Conservation (phyloP, 2,113 vertebrate genomes). For the Saimiri boliviensis region DNA sequence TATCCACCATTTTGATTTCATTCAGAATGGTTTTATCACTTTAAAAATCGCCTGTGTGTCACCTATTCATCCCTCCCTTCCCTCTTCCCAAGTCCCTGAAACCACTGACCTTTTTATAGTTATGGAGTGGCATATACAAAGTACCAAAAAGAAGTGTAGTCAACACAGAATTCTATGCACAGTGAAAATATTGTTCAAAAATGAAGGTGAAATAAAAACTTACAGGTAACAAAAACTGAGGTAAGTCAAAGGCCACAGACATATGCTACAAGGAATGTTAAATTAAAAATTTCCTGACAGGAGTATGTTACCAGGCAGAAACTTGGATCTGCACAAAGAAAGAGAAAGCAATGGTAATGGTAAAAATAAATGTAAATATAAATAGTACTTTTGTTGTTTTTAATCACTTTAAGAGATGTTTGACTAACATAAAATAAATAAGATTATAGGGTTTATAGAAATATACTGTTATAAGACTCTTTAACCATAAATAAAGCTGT, state of each 20-base stretch:
- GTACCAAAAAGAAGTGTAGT: neutral
- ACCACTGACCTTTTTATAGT: neutral
- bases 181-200: neutral
- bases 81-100: neutral
- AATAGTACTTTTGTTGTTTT: neutral
- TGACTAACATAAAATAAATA: neutral
- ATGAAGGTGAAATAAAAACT: constrained; percentile 10
- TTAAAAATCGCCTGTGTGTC: neutral
- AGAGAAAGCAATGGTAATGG: neutral
- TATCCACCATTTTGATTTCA: neutral
- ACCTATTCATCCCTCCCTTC: neutral
- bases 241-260: neutral
- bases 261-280: neutral
- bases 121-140: neutral
- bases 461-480: neutral
- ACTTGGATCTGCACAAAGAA: neutral
- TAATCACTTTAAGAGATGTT: constrained; percentile 7
- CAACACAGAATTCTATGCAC: neutral
- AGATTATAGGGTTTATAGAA: neutral
- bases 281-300: neutral
- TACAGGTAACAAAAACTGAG: neutral
- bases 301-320: neutral
- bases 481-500: neutral
- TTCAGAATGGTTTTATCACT: neutral
- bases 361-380: constrained; percentile 1